Conservation (phyloP, 2,797 vertebrate genomes). For the Mastacembelus armatus region DNA sequence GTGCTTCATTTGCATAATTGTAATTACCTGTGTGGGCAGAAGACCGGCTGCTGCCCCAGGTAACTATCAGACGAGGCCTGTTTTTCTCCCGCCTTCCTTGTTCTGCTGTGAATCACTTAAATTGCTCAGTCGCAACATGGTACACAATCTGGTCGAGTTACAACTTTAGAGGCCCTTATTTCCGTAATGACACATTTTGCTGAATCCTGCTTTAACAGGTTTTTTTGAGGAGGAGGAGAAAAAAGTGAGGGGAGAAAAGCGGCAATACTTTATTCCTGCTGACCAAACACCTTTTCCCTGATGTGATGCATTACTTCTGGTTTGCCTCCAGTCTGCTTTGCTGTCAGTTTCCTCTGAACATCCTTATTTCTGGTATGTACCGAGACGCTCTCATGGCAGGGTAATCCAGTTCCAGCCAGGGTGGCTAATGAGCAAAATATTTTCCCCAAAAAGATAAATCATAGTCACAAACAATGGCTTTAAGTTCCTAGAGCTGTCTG, state of each 20-base stretch:
- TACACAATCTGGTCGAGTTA: constrained; percentile 42
- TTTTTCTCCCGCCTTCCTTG: constrained; percentile 48
- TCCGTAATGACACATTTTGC: constrained; percentile 73
- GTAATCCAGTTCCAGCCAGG: background rate
- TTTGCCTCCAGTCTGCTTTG: constrained; percentile 8
- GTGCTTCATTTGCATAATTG: constrained; percentile 79
- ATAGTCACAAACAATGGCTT: constrained; percentile 3
- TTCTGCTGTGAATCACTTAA: constrained; percentile 66
- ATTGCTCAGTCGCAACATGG: constrained; percentile 61
- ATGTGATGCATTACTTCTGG: constrained; percentile 44
- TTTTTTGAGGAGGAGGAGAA: constrained; percentile 36
- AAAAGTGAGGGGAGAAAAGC: constrained; percentile 32
- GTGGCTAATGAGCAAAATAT: constrained; percentile 31
- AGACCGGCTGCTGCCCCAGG: constrained; percentile 69
- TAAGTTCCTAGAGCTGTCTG: background rate
- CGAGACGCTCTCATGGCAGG: constrained; percentile 13
- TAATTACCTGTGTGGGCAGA: constrained; percentile 79
- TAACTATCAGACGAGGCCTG: constrained; percentile 67
- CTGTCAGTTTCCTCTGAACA: constrained; percentile 15
- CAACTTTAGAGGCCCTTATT: constrained; percentile 55
- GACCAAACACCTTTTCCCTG: constrained; percentile 59
- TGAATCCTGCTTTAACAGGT: constrained; percentile 48
- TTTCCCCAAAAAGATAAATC: constrained; percentile 14
- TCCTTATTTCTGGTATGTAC: constrained; percentile 32
- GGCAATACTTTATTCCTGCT: constrained; percentile 48